Evolutionary conservation across 2,888 invertebrate genomes (phyloP), one percentile per base, ranked within the genome.

Genomic region (Gandaritis pyraliata): DNA sequence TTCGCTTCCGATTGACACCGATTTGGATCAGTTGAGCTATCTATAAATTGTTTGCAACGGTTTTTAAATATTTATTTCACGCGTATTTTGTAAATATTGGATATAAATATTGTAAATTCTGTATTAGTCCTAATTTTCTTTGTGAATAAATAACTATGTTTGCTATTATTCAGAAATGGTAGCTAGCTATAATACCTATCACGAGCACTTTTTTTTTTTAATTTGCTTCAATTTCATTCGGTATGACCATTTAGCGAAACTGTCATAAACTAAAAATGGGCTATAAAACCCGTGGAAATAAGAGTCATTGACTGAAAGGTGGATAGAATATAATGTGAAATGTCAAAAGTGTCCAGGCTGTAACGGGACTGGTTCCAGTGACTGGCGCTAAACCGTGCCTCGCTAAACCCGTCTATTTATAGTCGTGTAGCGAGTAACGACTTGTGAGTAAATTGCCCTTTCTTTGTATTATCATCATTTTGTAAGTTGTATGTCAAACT

Each of bases 301-400:
- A 33, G 61, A 46, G 30, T 33, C 3, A 46, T n/a, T 29, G 23
- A 23, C 1, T 30, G n/a, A 11, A 3, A 16, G 23, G 36, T 16
- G 48, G 66, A 62, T 68, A 68, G 70, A n/a, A 68, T 59, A 64
- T 60, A 12, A 4, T 39, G 54, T 38, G 38, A 70, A 68, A 70
- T 70, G 70, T 68, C 68, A 70, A 63, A 55, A 68, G 68, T 61
- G 55, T 58, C 63, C 63, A 33, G 59, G 58, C 54, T 41, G 8
- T 70, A 70, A 70, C 70, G 70, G 70, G 46, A 61, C 60, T 10
- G 0, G 70, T 65, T 68, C 68, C 68, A 60, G 63, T 60, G 66
- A 36, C 36, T 61, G 66, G 51, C 8, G 48, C 59, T 7, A n/a
- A 50, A 46, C 15, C 29, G 33, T 29, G 8, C 13, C 8, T 38